Evolutionary conservation across 2,888 invertebrate species (phyloP).

Genomic region (Cecidostiba fungosa): DNA sequence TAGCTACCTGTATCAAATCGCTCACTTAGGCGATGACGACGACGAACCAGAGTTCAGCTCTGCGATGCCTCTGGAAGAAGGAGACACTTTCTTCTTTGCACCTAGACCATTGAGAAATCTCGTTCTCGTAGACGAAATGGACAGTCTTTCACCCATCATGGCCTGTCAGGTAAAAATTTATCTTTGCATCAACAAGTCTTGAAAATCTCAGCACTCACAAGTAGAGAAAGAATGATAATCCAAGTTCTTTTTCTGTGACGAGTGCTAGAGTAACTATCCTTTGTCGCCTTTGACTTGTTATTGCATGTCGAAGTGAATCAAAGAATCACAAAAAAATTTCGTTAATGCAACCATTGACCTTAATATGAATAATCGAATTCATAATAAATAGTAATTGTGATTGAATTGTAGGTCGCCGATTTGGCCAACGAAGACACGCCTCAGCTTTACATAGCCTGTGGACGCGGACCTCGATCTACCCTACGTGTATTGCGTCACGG

Average conservation of each 20-base stretch:
- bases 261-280: slow-evolving; percentile 75
- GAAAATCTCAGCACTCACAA: slow-evolving; percentile 69
- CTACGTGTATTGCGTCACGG: slow-evolving; percentile 96
- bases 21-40: slow-evolving; percentile 99
- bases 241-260: slow-evolving; percentile 70
- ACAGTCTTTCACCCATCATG: slow-evolving; percentile 96
- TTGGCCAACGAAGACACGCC: slow-evolving; percentile 99
- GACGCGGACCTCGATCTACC: slow-evolving; percentile 96
- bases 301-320: slow-evolving; percentile 77
- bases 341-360: not conserved
- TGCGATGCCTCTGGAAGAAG: slow-evolving; percentile 98
- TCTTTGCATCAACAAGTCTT: not conserved
- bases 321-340: slow-evolving; percentile 70
- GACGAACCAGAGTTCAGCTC: slow-evolving; percentile 99
- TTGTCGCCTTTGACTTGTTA: slow-evolving; percentile 77
- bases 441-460: slow-evolving; percentile 97
- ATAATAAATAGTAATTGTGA: not conserved
- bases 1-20: slow-evolving; percentile 98
- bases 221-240: slow-evolving; percentile 69
- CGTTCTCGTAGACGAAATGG: slow-evolving; percentile 97
- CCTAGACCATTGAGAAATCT: slow-evolving; percentile 96
- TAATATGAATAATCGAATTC: not conserved
- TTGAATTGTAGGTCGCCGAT: slow-evolving; percentile 87
- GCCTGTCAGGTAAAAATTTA: slow-evolving; percentile 84
- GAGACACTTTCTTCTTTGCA: slow-evolving; percentile 99